Evolutionary conservation across 2,797 vertebrate genomes (phyloP), one percentile per base, ranked within the genome.

Genomic region (Galago senegalensis): DNA sequence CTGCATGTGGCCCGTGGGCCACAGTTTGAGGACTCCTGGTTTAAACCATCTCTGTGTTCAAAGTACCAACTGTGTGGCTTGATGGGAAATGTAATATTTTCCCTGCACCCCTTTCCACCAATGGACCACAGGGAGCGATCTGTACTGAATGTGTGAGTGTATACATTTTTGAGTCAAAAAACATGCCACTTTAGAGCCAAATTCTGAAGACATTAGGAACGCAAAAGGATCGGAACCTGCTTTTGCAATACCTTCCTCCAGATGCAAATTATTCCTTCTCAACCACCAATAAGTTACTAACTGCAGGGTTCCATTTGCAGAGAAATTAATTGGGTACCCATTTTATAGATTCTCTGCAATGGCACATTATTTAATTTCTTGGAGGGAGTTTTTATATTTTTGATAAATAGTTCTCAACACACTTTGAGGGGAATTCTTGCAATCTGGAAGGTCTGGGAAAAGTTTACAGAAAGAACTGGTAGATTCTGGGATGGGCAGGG

Each of bases 301-400:
- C 25, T 85, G 10, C 5, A 91, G 18, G 40, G 34, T n/a, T 91
- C n/a, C 29, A 72, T 89, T 21, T 73, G 34, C 46, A 93, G 61
- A 56, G 5, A 12, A 93, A 93, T 53, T 87, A 76, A 89, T 73
- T 43, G 6, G 80, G 11, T 20, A 58, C 46, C n/a, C 17, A 67
- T 77, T 94, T 92, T 58, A 85, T 56, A 82, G 60, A 85, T 86
- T 88, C 87, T 92, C 37, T 91, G 23, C 56, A 84, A 67, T n/a
- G 23, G 16, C n/a, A 82, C 40, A 86, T 76, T 82, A 4, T 85
- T 53, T 80, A 88, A 75, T 5, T 92, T 9, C 16, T 83, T 80
- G 91, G 18, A 75, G 40, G 14, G 65, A 77, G 14, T 69, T 85
- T 89, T 92, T 84, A 63, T 84, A 77, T 46, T 93, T 89, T 93